These are phyloP conservation scores for Acrocephalus scirpaceus DNA, from an alignment of 2,797 vertebrate species.

Conservation along the genomic window DNA sequence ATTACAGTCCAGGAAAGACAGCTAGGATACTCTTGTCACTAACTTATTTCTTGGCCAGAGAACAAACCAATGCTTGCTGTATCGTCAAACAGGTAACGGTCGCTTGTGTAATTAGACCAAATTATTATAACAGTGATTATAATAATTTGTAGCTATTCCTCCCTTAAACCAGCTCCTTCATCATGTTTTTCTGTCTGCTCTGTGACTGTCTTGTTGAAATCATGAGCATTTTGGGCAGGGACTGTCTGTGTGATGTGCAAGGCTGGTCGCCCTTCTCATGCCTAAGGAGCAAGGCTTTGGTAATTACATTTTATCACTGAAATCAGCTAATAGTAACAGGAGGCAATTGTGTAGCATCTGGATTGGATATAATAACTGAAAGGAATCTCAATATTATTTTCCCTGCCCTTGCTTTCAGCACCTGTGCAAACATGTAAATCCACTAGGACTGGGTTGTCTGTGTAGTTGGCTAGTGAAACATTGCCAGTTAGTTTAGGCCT, in stretches of 20 bases:
- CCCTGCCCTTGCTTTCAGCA: not conserved
- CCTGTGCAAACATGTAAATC: not conserved
- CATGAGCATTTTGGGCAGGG: slow-evolving; percentile 13
- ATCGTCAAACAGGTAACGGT: slow-evolving; percentile 54
- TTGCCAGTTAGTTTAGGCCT: slow-evolving; percentile 21
- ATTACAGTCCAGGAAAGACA: slow-evolving; percentile 34
- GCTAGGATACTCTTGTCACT: slow-evolving; percentile 28
- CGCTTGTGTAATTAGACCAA: slow-evolving; percentile 7
- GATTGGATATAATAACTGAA: not conserved
- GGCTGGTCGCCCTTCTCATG: not conserved
- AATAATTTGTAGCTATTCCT: slow-evolving; percentile 35
- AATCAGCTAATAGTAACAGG: not conserved
- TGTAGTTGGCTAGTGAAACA: not conserved
- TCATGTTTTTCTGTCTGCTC: slow-evolving; percentile 44
- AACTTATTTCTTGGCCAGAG: slow-evolving; percentile 33
- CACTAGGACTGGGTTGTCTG: not conserved
- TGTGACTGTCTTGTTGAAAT: slow-evolving; percentile 40
- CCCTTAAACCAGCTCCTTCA: not conserved
- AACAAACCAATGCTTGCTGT: slow-evolving; percentile 60
- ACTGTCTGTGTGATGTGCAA: not conserved
- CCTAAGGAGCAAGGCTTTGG: not conserved
- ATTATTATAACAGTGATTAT: slow-evolving; percentile 42
- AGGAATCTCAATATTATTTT: not conserved
- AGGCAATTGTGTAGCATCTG: not conserved
- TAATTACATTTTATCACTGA: not conserved